Evolutionary conservation across 1,140 invertebrate genomes (phyloP).

Genomic region (Calliphora vicina): DNA sequence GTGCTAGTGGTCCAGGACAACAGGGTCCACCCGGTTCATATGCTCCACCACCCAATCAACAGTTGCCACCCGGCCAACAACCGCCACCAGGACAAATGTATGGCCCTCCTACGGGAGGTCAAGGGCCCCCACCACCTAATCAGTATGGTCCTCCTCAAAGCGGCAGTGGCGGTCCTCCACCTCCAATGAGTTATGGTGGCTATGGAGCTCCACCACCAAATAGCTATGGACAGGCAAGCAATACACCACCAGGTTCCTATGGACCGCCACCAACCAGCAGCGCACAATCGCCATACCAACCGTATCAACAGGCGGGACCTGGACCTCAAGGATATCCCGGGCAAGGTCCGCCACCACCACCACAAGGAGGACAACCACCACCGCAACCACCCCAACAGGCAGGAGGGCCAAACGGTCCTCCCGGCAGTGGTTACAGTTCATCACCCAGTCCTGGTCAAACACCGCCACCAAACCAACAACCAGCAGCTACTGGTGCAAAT

Average conservation of each 20-base stretch:
- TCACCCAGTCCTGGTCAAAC: constrained; percentile 57
- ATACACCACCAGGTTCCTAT: constrained; percentile 40
- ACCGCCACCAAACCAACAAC: constrained; percentile 52
- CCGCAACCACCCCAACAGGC: constrained; percentile 35
- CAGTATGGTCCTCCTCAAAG: constrained; percentile 60
- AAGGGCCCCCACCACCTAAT: constrained; percentile 61
- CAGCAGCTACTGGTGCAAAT: constrained; percentile 47
- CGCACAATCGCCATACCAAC: constrained; percentile 51
- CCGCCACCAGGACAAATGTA: constrained; percentile 58
- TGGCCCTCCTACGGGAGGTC: constrained; percentile 59
- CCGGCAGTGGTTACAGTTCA: constrained; percentile 53
- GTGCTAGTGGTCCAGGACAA: constrained; percentile 47
- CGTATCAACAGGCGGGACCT: constrained; percentile 50
- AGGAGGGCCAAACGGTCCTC: constrained; percentile 45
- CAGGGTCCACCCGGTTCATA: constrained; percentile 54
- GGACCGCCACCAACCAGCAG: constrained; percentile 50
- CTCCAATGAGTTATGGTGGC: constrained; percentile 56
- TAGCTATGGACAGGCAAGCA: constrained; percentile 45
- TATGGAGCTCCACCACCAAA: constrained; percentile 52
- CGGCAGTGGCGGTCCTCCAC: constrained; percentile 52
- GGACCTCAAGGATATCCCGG: constrained; percentile 45
- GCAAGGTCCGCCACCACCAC: constrained; percentile 45
- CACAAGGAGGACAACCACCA: constrained; percentile 41
- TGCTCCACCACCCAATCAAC: constrained; percentile 51
- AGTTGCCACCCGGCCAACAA: constrained; percentile 48